Conservation (phyloP, 1,140 invertebrate species). For the Drosophila nannoptera region DNA sequence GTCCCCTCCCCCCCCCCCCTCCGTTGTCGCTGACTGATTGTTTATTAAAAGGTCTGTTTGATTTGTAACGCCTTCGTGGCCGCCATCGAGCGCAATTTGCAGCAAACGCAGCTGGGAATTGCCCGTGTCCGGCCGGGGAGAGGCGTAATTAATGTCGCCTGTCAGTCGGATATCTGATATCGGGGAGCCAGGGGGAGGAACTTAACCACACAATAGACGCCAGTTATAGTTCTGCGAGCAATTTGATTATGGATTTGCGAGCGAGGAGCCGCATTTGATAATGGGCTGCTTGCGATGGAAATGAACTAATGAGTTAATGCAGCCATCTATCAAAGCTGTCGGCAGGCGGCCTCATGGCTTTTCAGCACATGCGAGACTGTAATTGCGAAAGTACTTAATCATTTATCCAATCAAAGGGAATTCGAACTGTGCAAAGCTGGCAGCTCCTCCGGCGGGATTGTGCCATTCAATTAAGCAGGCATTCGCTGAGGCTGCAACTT, state of each 20-base stretch:
- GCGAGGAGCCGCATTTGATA: too few relatives aligned
- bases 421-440: constrained; percentile 28
- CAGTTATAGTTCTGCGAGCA: too few relatives aligned
- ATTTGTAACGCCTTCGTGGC: constrained; percentile 45
- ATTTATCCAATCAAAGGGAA: constrained; percentile 52
- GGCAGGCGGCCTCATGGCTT: not conserved
- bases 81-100: not conserved
- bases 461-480: constrained; percentile 59
- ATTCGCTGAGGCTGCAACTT: constrained; percentile 44
- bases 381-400: constrained; percentile 50
- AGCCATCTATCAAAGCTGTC: too few relatives aligned
- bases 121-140: not conserved
- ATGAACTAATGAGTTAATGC: too few relatives aligned
- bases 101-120: not conserved
- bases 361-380: constrained; percentile 12
- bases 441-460: constrained; percentile 1
- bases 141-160: not conserved
- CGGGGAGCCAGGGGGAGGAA: not conserved
- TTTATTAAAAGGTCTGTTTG: constrained; percentile 53
- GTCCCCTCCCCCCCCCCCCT: too few relatives aligned
- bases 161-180: not conserved
- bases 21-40: constrained; percentile 54
- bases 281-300: too few relatives aligned
- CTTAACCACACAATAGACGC: not conserved
- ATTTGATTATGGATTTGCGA: too few relatives aligned